Evolutionary conservation across 2,113 vertebrate genomes (phyloP).

Genomic region (Xiphias gladius): DNA sequence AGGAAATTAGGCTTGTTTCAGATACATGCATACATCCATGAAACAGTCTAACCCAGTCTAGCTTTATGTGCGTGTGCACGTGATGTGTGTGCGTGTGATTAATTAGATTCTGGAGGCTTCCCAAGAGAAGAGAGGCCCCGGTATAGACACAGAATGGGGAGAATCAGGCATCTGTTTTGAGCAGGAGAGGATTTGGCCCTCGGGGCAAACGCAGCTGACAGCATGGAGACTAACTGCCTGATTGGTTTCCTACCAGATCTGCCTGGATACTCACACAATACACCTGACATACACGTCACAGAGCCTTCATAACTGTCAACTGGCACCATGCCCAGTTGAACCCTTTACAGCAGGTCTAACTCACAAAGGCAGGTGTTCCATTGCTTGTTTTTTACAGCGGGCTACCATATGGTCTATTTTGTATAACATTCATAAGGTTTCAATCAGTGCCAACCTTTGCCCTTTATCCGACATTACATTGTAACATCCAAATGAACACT

Average conservation of each 20-base stretch:
- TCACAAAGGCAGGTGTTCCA: constrained; percentile 55
- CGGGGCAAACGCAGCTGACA: constrained; percentile 53
- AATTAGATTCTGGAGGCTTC: constrained; percentile 22
- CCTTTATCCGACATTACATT: constrained; percentile 25
- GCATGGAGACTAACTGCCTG: constrained; percentile 16
- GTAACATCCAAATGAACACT: constrained; percentile 10
- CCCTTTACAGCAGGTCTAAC: constrained; percentile 20
- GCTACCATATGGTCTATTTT: constrained; percentile 56
- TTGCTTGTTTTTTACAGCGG: constrained; percentile 34
- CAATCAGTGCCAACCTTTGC: constrained; percentile 34
- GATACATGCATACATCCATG: neutral
- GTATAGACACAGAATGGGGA: constrained; percentile 25
- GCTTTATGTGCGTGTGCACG: constrained; percentile 1
- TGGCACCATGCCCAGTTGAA: constrained; percentile 40
- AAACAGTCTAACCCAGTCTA: neutral
- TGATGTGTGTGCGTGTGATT: constrained; percentile 5
- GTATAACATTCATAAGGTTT: constrained; percentile 36
- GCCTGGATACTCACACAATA: constrained; percentile 71
- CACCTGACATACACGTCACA: constrained; percentile 54
- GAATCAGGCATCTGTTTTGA: constrained; percentile 56
- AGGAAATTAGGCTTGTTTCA: neutral
- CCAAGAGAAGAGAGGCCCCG: neutral
- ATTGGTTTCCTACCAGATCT: constrained; percentile 59
- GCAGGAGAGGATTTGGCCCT: constrained; percentile 39
- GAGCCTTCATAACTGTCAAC: constrained; percentile 55